Evolutionary conservation across 2,113 vertebrate genomes (phyloP).

Genomic region (Rhizomys pruinosus): DNA sequence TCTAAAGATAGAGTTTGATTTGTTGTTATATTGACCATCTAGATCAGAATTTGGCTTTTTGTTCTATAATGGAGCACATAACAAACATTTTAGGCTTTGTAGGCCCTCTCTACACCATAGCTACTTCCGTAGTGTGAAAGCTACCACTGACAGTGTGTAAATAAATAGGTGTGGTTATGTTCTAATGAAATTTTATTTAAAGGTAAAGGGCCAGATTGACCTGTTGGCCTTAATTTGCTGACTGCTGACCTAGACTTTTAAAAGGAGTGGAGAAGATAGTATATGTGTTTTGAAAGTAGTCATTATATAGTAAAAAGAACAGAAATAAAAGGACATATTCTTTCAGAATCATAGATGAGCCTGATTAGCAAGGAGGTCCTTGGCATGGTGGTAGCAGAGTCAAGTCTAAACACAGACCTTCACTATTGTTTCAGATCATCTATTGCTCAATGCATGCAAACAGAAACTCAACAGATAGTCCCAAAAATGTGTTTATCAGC

Average conservation of each 20-base stretch:
- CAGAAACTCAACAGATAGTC: not conserved
- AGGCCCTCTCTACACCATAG: too few relatives aligned
- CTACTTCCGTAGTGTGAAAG: not conserved
- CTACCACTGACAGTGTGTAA: not conserved
- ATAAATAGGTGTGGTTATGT: not conserved
- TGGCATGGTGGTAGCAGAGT: not conserved
- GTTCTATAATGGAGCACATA: not conserved
- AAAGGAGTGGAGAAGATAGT: constrained; percentile 17
- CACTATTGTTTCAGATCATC: not conserved
- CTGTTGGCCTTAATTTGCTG: not conserved
- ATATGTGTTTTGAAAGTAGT: not conserved
- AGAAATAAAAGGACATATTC: not conserved
- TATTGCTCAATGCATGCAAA: not conserved
- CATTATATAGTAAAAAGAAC: not conserved
- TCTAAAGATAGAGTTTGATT: not conserved
- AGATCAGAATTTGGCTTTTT: not conserved
- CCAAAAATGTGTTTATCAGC: not conserved
- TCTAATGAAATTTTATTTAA: not conserved
- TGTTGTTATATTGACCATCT: not conserved
- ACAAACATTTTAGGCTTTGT: not conserved
- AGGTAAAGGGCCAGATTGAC: not conserved
- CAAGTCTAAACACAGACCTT: not conserved
- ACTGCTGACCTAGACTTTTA: not conserved
- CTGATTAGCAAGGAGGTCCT: not conserved
- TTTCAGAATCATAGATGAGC: not conserved